A percentile compares a stretch with the other conserved stretches of the same genome.
Conservation (phyloP, 2,797 vertebrate genomes). For the Telmatherina bonti region DNA sequence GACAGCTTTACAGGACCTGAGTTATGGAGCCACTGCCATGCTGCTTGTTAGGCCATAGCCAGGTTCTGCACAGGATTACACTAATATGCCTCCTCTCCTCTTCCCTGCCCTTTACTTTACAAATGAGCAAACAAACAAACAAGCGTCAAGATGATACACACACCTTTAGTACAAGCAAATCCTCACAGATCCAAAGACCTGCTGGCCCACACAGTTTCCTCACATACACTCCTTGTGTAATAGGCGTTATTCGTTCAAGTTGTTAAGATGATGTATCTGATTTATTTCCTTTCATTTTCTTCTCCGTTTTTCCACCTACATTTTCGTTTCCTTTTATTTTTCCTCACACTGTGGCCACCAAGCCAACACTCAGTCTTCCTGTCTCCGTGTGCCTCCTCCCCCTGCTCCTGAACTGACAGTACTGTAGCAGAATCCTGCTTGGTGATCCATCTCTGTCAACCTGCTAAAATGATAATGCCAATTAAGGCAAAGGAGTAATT, state of each 20-base stretch:
- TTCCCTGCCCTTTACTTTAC: conserved; percentile 35
- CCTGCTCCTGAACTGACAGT: conserved; percentile 45
- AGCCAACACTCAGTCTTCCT: conserved; percentile 32
- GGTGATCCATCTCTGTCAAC: conserved; percentile 94
- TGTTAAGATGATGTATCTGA: conserved; percentile 49
- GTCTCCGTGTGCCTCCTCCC: neutral
- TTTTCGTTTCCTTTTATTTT: conserved; percentile 35
- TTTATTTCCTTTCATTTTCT: conserved; percentile 62
- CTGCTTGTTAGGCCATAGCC: conserved; percentile 75
- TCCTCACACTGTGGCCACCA: conserved; percentile 38
- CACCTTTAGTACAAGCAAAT: conserved; percentile 25
- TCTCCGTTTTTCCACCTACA: conserved; percentile 35
- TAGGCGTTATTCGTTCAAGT: conserved; percentile 63
- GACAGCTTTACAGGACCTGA: conserved; percentile 85
- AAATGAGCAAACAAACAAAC: neutral
- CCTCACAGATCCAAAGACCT: conserved; percentile 29
- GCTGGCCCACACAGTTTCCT: conserved; percentile 47
- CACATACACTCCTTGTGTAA: conserved; percentile 49
- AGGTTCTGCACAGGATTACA: conserved; percentile 72
- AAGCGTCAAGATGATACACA: conserved; percentile 47
- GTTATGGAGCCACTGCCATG: conserved; percentile 75
- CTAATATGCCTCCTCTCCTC: conserved; percentile 61
- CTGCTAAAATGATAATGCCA: conserved; percentile 94
- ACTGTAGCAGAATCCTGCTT: conserved; percentile 69
- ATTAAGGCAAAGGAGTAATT: conserved; percentile 95